These are phyloP conservation scores for Periphyllus acericola DNA, from an alignment of 2,888 invertebrate genomes.

Conservation along the genomic window DNA sequence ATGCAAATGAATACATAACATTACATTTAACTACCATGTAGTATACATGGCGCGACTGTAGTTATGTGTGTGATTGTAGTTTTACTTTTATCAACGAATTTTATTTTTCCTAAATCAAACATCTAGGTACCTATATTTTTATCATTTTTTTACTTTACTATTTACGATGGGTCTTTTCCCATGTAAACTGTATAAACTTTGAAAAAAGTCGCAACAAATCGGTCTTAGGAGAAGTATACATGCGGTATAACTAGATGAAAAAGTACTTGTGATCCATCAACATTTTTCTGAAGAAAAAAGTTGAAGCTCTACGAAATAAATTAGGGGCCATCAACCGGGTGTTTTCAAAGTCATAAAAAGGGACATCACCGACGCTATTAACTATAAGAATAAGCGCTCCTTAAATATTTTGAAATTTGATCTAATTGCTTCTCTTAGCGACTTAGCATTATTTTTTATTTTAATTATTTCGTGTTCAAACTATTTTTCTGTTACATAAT, in stretches of 20 bases:
- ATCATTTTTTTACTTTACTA: not conserved
- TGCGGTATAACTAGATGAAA: conserved; percentile 13
- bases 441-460: not conserved
- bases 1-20: conserved; percentile 3
- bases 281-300: conserved; percentile 24
- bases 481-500: too few species aligned
- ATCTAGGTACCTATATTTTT: not conserved
- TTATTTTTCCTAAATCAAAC: conserved; percentile 3
- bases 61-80: too few species aligned
- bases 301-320: conserved; percentile 37
- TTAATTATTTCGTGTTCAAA: not conserved
- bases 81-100: not conserved
- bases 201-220: conserved; percentile 35
- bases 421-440: conserved; percentile 7
- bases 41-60: not conserved
- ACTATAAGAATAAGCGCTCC: conserved; percentile 18
- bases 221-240: conserved; percentile 22
- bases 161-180: not conserved
- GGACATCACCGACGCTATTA: conserved; percentile 19
- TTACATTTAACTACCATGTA: not conserved
- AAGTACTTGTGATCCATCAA: conserved; percentile 39
- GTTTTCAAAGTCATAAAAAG: conserved; percentile 27
- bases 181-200: conserved; percentile 40
- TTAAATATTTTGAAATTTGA: conserved; percentile 7
- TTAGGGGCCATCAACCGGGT: conserved; percentile 35